phyloP scores from a whole-genome alignment of 2,113 vertebrate species.

The Accipiter cooperii region DNA sequence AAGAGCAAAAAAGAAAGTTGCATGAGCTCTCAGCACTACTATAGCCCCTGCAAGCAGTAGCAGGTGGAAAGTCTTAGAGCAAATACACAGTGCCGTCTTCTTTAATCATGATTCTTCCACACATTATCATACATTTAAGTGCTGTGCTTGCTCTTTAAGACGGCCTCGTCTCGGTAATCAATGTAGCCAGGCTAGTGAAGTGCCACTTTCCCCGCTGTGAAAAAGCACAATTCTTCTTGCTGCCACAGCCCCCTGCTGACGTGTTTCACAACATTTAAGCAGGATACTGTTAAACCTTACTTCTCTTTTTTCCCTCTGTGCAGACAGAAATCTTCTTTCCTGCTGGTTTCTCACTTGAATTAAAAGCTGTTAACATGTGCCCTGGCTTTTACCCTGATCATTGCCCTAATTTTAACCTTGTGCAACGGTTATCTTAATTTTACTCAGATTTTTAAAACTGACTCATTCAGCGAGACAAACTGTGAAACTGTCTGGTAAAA shows the following conservation, averaged over 20 bases:
- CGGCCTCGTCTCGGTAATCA: not conserved
- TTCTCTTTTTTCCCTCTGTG: slow-evolving; percentile 32
- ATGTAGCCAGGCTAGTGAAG: not conserved
- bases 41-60: not conserved
- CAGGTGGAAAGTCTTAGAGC: not conserved
- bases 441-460: slow-evolving; percentile 61
- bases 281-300: slow-evolving; percentile 63
- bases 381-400: slow-evolving; percentile 21
- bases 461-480: slow-evolving; percentile 62
- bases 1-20: not conserved
- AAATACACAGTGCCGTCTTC: not conserved
- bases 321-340: slow-evolving; percentile 47
- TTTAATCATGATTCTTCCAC: not conserved
- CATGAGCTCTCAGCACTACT: not conserved
- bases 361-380: slow-evolving; percentile 29
- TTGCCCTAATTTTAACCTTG: slow-evolving; percentile 67
- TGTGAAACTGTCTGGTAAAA: not conserved
- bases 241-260: slow-evolving; percentile 38
- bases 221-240: not conserved
- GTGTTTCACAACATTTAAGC: slow-evolving; percentile 55
- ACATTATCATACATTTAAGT: not conserved
- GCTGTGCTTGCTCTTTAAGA: slow-evolving; percentile 30
- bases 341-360: slow-evolving; percentile 36
- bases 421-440: slow-evolving; percentile 54
- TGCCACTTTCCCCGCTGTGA: slow-evolving; percentile 28